Base-by-base conservation (phyloP, 2,888 invertebrate genomes). In the Nematopogon swammerdamellus region DNA sequence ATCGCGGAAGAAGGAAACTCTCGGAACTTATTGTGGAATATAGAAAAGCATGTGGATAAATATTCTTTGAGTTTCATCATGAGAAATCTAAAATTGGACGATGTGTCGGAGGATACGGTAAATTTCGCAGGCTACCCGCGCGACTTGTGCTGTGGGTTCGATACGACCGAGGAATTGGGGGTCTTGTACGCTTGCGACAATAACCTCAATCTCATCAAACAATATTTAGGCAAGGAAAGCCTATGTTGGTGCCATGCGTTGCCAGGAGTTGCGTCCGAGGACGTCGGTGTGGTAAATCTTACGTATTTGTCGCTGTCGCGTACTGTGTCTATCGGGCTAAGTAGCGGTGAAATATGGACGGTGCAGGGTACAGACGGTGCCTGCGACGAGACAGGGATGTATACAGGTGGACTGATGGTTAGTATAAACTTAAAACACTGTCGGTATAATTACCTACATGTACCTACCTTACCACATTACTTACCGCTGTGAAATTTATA, bases 241-340 rank as follows among this genome's bases (percentile, higher is more conserved):
- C 25, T 25, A 25, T 25, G 25, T 25, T 77, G 77, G 76, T 59
- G 53, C 29, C 70, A 62, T 55, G 65, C 72, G 56, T 55, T 79
- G 6, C 60, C 62, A 3, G 58, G 62, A 20, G 48, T 63, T 46
- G 56, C 74, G 18, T 61, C 80, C 64, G 50, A 72, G 59, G 54
- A 82, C 70, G 76, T 72, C 71, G 57, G 73, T 68, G 72, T 73
- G 36, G 58, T 80, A n/a, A 71, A 72, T 54, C 57, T 76, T 17
- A 66, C 72, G 2, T 73, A 64, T 54, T 59, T 80, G 19, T 60
- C 71, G 1, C 60, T 79, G 11, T 60, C 68, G 4, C 67, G 72
- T 55, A 60, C 63, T 19, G 50, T 80, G 29, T 72, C 69, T 51
- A 59, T 79, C 18, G 74, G 72, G 2, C 57, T 77, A 46, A 60